These are phyloP conservation scores for Philaethria dido DNA, from an alignment of 2,888 invertebrate species.

Conservation along the genomic window DNA sequence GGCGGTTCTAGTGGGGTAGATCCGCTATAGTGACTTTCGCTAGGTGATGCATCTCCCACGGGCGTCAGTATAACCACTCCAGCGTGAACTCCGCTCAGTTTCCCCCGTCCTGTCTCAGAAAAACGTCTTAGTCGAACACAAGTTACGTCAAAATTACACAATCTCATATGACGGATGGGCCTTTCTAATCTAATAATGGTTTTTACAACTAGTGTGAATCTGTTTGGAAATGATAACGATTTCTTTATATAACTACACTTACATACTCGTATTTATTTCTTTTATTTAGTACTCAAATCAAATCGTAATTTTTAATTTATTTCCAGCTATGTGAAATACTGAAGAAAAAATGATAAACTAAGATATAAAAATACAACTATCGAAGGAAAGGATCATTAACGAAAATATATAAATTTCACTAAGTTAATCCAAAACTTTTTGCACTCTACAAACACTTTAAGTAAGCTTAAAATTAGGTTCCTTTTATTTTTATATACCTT, in stretches of 20 bases:
- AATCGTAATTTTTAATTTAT: too few species aligned
- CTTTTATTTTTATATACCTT: too few species aligned
- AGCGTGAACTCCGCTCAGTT: constrained; percentile 76
- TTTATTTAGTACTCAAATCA: too few species aligned
- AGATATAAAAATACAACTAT: too few species aligned
- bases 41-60: constrained; percentile 60
- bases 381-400: too few species aligned
- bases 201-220: background rate
- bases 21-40: constrained; percentile 60
- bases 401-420: too few species aligned
- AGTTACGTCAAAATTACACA: constrained; percentile 55
- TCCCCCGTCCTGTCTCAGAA: constrained; percentile 79
- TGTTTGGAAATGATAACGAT: background rate
- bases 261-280: too few species aligned
- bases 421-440: too few species aligned
- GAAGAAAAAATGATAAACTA: too few species aligned
- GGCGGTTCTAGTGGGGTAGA: constrained; percentile 73
- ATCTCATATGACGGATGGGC: constrained; percentile 38
- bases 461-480: too few species aligned
- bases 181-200: constrained; percentile 39
- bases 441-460: too few species aligned
- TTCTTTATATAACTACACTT: background rate
- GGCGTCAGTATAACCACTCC: constrained; percentile 76
- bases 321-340: too few species aligned
- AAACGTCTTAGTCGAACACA: constrained; percentile 53